Conservation (phyloP, 2,113 vertebrate species). For the Cygnus buccinator region DNA sequence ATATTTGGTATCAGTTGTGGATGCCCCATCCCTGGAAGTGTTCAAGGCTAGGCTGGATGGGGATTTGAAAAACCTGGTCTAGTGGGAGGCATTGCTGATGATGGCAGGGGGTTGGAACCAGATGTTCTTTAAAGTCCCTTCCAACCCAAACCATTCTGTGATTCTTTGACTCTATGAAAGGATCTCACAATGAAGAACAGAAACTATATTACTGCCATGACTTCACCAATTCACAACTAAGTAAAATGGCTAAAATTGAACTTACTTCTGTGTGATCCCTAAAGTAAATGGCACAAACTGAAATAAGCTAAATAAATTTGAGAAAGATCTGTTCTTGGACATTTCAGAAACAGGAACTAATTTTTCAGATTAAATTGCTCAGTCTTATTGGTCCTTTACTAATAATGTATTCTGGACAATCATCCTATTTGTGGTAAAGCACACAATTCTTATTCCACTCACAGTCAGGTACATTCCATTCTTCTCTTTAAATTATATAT, state of each 20-base stretch:
- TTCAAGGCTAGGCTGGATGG: no score
- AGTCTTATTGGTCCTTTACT: not conserved
- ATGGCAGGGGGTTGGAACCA: no score
- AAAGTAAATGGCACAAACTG: not conserved
- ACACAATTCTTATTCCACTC: not conserved
- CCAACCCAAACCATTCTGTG: no score
- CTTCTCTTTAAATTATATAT: not conserved
- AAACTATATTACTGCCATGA: not conserved
- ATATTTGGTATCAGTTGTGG: not conserved
- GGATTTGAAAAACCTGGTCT: no score
- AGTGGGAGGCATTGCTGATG: no score
- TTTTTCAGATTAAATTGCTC: not conserved
- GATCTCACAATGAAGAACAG: not conserved
- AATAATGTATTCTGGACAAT: not conserved
- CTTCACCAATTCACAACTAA: not conserved
- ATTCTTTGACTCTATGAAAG: not conserved
- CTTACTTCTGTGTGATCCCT: not conserved
- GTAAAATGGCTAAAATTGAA: not conserved
- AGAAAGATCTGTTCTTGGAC: not conserved
- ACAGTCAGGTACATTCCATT: not conserved
- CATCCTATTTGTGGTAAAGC: not conserved
- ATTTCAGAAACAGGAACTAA: not conserved
- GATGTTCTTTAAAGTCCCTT: no score
- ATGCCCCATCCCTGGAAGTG: no score
- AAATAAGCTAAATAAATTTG: not conserved